Evolutionary conservation across 2,113 vertebrate genomes (phyloP).

Genomic region (Myrmecobius fasciatus): DNA sequence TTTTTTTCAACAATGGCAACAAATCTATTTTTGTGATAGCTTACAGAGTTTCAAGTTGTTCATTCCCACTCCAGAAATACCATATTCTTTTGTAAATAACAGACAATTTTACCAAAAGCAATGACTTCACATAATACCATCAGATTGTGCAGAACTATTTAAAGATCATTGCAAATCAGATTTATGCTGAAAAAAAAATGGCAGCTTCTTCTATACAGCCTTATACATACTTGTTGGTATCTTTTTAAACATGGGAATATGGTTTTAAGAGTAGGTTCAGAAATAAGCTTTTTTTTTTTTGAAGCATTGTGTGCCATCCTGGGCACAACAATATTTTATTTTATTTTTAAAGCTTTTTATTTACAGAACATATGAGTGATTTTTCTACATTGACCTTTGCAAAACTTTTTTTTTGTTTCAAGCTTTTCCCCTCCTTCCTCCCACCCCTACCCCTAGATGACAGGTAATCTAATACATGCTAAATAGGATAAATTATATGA

Average conservation of each 20-base stretch:
- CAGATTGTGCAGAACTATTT: constrained; percentile 78
- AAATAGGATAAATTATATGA: too few relatives aligned
- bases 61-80: constrained; percentile 82
- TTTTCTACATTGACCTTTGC: too few relatives aligned
- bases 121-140: constrained; percentile 83
- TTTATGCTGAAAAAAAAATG: constrained; percentile 79
- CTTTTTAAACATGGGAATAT: constrained; percentile 75
- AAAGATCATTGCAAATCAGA: constrained; percentile 88
- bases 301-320: too few relatives aligned
- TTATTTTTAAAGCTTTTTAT: too few relatives aligned
- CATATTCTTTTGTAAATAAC: constrained; percentile 88
- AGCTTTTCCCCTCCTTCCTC: too few relatives aligned
- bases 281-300: too few relatives aligned
- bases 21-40: constrained; percentile 90
- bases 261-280: constrained; percentile 80
- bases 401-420: too few relatives aligned
- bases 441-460: too few relatives aligned
- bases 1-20: constrained; percentile 86
- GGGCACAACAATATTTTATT: too few relatives aligned
- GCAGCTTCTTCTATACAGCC: constrained; percentile 80
- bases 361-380: too few relatives aligned
- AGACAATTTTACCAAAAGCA: constrained; percentile 80
- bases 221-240: constrained; percentile 79
- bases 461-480: too few relatives aligned
- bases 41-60: constrained; percentile 80